phyloP scores from a whole-genome alignment of 2,113 vertebrate species.

The Bufo bufo region DNA sequence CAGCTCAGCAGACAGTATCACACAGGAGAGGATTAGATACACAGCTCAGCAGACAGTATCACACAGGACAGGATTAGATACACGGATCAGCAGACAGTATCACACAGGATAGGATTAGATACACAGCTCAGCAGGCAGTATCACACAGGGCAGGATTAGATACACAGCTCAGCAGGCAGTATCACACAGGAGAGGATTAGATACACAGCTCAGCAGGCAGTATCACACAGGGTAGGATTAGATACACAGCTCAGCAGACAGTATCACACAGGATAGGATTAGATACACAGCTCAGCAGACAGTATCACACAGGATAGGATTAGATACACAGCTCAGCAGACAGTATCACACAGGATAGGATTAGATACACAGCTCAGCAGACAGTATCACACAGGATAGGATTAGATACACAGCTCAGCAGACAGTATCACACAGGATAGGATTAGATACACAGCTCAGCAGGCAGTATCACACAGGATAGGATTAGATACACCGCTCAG shows the following conservation, averaged over 20 bases:
- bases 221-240: no score
- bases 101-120: not conserved
- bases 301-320: no score
- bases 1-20: not conserved
- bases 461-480: not conserved
- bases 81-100: not conserved
- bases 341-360: no score
- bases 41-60: not conserved
- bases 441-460: not conserved
- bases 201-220: no score
- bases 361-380: no score
- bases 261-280: no score
- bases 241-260: no score
- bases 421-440: not conserved
- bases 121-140: not conserved
- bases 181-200: no score
- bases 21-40: not conserved
- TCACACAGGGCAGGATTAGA: not conserved
- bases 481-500: not conserved
- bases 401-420: not conserved
- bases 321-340: no score
- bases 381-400: no score
- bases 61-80: not conserved
- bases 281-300: no score
- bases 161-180: no score